These are phyloP conservation scores for Electrona antarctica DNA, from an alignment of 2,113 vertebrate species.

Conservation along the genomic window DNA sequence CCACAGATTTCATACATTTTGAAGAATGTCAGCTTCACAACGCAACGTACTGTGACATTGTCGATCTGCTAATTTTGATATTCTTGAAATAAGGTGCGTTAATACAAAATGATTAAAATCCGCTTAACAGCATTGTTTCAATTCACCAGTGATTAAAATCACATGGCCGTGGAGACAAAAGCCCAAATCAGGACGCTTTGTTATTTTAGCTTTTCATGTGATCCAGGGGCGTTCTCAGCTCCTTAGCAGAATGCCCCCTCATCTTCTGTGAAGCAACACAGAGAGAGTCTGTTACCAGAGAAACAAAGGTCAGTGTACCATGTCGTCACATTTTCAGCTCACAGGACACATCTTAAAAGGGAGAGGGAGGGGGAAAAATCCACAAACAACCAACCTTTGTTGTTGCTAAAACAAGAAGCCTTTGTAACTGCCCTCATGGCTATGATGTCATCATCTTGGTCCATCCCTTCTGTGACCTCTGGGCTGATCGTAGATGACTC, in stretches of 20 bases:
- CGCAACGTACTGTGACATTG: too few relatives aligned
- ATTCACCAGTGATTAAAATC: constrained; percentile 39
- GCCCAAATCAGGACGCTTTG: constrained; percentile 55
- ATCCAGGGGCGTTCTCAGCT: constrained; percentile 48
- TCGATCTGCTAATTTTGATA: too few relatives aligned
- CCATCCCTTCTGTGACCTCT: constrained; percentile 56
- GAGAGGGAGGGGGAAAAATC: constrained; percentile 22
- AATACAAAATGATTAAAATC: too few relatives aligned
- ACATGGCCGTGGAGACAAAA: constrained; percentile 48
- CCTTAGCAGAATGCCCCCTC: neutral
- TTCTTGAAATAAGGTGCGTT: too few relatives aligned
- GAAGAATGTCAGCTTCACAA: neutral
- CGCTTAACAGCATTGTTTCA: constrained; percentile 6
- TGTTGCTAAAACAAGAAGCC: constrained; percentile 58
- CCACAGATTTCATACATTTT: neutral
- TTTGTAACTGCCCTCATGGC: constrained; percentile 64
- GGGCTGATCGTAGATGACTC: constrained; percentile 6
- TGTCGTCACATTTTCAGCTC: constrained; percentile 69
- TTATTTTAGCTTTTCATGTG: constrained; percentile 72
- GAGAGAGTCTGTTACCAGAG: constrained; percentile 68
- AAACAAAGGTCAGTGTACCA: constrained; percentile 74
- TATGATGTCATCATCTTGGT: constrained; percentile 67
- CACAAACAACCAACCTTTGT: constrained; percentile 71
- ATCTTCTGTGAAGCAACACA: constrained; percentile 51
- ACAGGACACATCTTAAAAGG: constrained; percentile 58